phyloP scores from a whole-genome alignment of 2,113 vertebrate genomes.

The Pelodiscus sinensis region DNA sequence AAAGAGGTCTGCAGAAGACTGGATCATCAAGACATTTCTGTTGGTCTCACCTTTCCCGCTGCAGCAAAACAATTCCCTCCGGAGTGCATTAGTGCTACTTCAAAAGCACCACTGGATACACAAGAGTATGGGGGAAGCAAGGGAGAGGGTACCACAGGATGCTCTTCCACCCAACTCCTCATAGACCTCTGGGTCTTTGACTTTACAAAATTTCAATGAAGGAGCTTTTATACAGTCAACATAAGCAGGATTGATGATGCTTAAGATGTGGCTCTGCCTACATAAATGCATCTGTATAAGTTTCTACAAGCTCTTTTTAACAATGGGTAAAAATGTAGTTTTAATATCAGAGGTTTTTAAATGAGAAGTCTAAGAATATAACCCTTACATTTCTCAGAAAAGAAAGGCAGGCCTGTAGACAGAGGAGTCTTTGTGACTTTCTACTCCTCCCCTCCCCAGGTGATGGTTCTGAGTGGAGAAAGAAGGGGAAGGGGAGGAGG shows the following conservation, averaged over 20 bases:
- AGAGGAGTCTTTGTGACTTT: neutral
- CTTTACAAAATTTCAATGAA: neutral
- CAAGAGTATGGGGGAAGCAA: neutral
- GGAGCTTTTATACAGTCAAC: neutral
- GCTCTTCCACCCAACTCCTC: neutral
- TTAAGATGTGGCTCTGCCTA: neutral
- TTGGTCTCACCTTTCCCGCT: neutral
- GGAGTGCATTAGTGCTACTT: neutral
- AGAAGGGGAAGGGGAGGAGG: neutral
- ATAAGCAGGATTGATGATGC: neutral
- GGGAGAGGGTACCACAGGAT: neutral
- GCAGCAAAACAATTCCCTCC: neutral
- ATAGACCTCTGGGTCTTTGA: neutral
- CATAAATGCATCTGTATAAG: neutral
- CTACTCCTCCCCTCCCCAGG: neutral
- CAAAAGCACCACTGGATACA: neutral
- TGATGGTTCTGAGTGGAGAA: neutral
- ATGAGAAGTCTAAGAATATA: neutral
- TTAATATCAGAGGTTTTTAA: neutral
- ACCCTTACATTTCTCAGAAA: neutral
- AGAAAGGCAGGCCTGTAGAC: neutral
- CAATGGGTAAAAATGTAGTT: neutral
- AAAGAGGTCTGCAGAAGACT: neutral
- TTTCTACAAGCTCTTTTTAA: neutral
- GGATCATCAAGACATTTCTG: neutral